A percentile compares a stretch with the other conserved stretches of the same genome.
phyloP scores from a whole-genome alignment of 2,113 vertebrate genomes.

The Bubalus kerabau region DNA sequence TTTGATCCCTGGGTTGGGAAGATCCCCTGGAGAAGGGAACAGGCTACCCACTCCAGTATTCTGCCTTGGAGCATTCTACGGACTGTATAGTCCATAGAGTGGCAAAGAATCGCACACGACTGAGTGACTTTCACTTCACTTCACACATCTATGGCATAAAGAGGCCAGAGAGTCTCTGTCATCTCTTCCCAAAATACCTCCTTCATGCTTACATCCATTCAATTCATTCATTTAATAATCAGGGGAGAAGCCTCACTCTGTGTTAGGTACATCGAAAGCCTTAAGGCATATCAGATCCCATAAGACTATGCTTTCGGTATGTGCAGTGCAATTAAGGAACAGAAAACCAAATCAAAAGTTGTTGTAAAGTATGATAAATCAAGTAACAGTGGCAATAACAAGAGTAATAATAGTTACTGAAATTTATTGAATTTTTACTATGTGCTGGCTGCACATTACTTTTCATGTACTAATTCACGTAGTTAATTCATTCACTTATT shows the following conservation, averaged over 20 bases:
- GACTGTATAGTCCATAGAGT: background rate
- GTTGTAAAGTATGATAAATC: background rate
- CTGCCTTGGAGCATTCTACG: background rate
- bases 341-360: background rate
- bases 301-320: background rate
- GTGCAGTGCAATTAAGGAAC: background rate
- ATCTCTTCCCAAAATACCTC: background rate
- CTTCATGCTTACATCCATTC: background rate
- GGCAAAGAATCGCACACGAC: fast-evolving
- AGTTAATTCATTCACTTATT: background rate
- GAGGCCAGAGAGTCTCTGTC: background rate
- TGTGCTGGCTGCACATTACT: background rate
- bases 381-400: background rate
- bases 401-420: background rate
- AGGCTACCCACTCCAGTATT: background rate
- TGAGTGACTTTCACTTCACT: background rate
- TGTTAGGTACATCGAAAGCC: background rate
- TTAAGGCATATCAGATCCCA: background rate
- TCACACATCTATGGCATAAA: background rate
- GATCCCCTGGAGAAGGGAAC: background rate
- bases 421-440: background rate
- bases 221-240: background rate
- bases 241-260: background rate
- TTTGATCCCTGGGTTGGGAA: background rate
- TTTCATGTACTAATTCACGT: background rate